Evolutionary conservation across 2,888 invertebrate genomes (phyloP).

Genomic region (Oxystoma pomonae): DNA sequence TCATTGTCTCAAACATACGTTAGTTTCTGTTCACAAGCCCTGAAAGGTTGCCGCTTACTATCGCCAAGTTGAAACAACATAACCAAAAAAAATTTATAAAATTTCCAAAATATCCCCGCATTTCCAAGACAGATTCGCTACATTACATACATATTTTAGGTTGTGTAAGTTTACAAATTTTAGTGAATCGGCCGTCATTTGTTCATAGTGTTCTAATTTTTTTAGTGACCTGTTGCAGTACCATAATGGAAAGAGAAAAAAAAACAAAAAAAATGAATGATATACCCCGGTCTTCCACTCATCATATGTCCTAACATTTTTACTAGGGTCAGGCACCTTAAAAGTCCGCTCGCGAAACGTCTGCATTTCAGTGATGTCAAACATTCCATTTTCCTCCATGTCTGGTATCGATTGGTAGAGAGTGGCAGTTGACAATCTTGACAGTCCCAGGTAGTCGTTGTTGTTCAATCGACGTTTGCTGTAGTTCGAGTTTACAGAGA

Average conservation of each 20-base stretch:
- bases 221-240: too few species aligned
- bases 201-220: too few species aligned
- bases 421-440: slow-evolving; percentile 50
- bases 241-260: background rate
- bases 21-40: too few species aligned
- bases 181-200: too few species aligned
- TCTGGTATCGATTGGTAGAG: slow-evolving; percentile 59
- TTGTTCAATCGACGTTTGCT: slow-evolving; percentile 34
- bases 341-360: slow-evolving; percentile 34
- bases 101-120: too few species aligned
- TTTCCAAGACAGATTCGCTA: too few species aligned
- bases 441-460: slow-evolving; percentile 47
- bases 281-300: slow-evolving; percentile 60
- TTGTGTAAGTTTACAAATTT: too few species aligned
- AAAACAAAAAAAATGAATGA: background rate
- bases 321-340: slow-evolving; percentile 54
- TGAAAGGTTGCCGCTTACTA: too few species aligned
- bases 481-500: slow-evolving; percentile 40
- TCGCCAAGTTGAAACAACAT: too few species aligned
- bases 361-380: slow-evolving; percentile 37
- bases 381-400: slow-evolving; percentile 38
- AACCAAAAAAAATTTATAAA: too few species aligned
- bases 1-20: too few species aligned
- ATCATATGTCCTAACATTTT: slow-evolving; percentile 53
- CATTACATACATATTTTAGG: too few species aligned